Evolutionary conservation across 2,113 vertebrate species (phyloP).

Genomic region (Syngnathus typhle): DNA sequence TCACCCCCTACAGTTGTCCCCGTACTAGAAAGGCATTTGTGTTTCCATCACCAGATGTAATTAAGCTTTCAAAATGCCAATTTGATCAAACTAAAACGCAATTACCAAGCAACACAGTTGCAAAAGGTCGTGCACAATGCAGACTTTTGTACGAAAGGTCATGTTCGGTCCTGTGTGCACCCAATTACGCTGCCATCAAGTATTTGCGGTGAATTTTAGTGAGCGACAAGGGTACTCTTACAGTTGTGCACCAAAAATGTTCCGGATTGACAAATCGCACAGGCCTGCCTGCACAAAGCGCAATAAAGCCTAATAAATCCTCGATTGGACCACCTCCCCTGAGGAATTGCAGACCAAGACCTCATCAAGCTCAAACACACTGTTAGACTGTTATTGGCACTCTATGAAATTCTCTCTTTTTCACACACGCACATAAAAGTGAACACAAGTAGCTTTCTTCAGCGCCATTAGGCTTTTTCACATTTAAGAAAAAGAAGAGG

Average conservation of each 20-base stretch:
- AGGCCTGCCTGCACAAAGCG: constrained; percentile 50
- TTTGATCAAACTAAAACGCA: constrained; percentile 29
- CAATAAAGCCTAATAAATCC: constrained; percentile 64
- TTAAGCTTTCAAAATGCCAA: constrained; percentile 20
- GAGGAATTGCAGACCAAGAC: constrained; percentile 65
- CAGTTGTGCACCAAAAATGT: constrained; percentile 48
- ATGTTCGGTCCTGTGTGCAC: constrained; percentile 29
- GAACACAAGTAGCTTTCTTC: constrained; percentile 53
- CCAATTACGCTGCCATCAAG: constrained; percentile 44
- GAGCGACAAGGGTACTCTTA: constrained; percentile 37
- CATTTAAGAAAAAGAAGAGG: constrained; percentile 45
- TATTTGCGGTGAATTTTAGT: constrained; percentile 28
- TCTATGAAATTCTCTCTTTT: constrained; percentile 29
- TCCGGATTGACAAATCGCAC: constrained; percentile 44
- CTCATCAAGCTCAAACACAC: constrained; percentile 67
- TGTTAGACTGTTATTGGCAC: constrained; percentile 40
- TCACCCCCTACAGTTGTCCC: not conserved
- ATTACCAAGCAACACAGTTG: constrained; percentile 18
- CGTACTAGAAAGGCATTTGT: not conserved
- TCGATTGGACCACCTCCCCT: constrained; percentile 66
- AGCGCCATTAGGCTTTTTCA: constrained; percentile 59
- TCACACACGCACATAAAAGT: constrained; percentile 1
- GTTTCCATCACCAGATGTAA: constrained; percentile 11
- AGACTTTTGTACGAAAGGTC: not conserved
- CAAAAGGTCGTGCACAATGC: not conserved